Conservation (phyloP, 2,888 invertebrate genomes). For the Spisula subtruncata region DNA sequence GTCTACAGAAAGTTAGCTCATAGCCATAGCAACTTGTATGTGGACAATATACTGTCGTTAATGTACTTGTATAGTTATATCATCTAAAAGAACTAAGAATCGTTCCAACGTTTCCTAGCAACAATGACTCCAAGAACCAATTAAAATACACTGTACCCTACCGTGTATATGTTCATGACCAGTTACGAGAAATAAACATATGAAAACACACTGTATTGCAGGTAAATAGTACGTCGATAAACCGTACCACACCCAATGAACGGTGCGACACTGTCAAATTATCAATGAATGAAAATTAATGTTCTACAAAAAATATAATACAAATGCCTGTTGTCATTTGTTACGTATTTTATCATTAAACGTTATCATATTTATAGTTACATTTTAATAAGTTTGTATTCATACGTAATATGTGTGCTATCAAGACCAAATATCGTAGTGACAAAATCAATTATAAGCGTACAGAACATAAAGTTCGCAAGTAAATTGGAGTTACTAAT, state of each 20-base stretch:
- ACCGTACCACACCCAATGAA: no score
- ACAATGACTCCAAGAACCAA: no score
- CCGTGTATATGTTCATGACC: no score
- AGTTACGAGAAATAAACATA: no score
- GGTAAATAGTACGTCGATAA: neutral
- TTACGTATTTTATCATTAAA: neutral
- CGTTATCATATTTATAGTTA: neutral
- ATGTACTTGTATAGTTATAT: no score
- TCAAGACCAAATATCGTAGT: neutral
- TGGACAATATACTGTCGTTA: no score
- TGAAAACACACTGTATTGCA: no score
- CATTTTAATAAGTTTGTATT: neutral
- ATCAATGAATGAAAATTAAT: neutral
- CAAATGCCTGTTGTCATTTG: neutral
- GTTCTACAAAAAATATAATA: neutral
- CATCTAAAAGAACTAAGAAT: no score
- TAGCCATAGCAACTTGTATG: no score
- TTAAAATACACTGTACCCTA: no score
- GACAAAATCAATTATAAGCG: conserved; percentile 18
- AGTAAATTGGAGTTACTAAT: neutral
- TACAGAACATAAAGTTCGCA: neutral
- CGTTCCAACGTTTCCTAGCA: no score
- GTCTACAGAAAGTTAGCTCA: no score
- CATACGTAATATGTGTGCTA: neutral
- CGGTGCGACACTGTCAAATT: neutral